These are phyloP conservation scores for Clusia tigrina DNA, from an alignment of 2,888 invertebrate genomes.

Conservation along the genomic window DNA sequence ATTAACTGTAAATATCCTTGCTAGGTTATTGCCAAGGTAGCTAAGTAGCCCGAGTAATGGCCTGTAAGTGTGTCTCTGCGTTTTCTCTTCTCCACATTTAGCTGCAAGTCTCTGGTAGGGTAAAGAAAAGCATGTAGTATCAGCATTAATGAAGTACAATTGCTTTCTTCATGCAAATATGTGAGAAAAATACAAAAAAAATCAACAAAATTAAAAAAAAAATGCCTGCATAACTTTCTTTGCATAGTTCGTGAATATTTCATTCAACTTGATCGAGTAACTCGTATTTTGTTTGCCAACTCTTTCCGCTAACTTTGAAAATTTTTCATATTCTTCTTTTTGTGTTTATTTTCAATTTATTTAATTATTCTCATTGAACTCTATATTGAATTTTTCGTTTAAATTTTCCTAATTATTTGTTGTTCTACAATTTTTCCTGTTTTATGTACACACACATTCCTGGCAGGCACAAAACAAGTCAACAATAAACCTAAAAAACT, in stretches of 20 bases:
- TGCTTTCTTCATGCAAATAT: slow-evolving; percentile 4
- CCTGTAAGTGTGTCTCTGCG: too few species aligned
- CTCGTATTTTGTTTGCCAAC: not conserved
- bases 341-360: not conserved
- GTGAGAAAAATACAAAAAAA: not conserved
- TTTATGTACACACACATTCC: not conserved
- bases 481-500: not conserved
- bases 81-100: too few species aligned
- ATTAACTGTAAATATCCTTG: too few species aligned
- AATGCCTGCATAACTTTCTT: not conserved
- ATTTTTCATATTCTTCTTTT: not conserved
- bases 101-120: too few species aligned
- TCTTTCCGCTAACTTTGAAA: not conserved
- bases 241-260: too few species aligned
- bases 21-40: too few species aligned
- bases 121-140: too few species aligned
- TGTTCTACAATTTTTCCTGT: not conserved
- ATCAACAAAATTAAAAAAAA: not conserved
- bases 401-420: not conserved
- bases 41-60: too few species aligned
- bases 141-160: too few species aligned
- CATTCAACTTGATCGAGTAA: too few species aligned
- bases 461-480: not conserved
- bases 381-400: not conserved
- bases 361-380: not conserved